Percentiles rank a stretch among this genome's conserved stretches.
These are phyloP conservation scores for Lottia scabra DNA, from an alignment of 2,888 invertebrate species.

Conservation along the genomic window DNA sequence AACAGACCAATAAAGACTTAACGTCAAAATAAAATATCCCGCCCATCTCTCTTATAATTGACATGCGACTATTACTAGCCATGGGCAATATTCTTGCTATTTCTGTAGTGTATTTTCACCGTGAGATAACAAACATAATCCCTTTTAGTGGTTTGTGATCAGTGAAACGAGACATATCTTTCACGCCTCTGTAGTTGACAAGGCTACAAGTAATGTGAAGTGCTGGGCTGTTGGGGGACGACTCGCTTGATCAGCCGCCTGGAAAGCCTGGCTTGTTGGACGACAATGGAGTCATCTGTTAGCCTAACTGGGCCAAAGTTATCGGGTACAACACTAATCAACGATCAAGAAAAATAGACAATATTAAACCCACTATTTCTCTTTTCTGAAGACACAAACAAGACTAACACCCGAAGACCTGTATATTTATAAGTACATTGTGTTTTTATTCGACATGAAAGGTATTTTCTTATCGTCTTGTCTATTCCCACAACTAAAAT, in stretches of 20 bases:
- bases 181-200: conserved; percentile 3
- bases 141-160: background rate
- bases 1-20: background rate
- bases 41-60: background rate
- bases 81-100: background rate
- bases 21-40: background rate
- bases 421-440: background rate
- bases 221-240: background rate
- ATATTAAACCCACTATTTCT: background rate
- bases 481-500: background rate
- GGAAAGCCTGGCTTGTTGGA: conserved; percentile 2
- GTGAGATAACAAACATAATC: conserved; percentile 5
- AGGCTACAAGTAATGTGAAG: background rate
- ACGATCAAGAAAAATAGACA: background rate
- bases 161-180: background rate
- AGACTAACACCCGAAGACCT: background rate
- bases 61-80: background rate
- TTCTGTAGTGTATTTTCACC: conserved; percentile 4
- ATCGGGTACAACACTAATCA: background rate
- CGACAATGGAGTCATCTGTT: background rate
- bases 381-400: background rate
- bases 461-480: background rate
- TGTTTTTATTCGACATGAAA: background rate
- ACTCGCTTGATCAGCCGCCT: background rate
- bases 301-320: background rate